Base-by-base conservation (phyloP, 2,113 vertebrate species). In the Sprattus sprattus region DNA sequence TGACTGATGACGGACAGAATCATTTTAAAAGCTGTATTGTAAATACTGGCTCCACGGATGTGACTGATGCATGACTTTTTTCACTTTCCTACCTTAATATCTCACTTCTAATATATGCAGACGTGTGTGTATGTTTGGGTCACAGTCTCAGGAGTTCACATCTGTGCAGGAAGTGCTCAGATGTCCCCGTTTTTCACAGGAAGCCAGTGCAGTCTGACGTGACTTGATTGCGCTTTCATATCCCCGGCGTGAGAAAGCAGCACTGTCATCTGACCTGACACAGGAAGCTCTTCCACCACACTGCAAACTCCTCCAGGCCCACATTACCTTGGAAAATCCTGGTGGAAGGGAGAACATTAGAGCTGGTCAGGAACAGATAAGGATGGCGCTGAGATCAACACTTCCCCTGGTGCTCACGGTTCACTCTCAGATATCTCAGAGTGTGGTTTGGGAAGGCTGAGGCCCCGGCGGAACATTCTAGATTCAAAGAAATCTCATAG, bases 241-340 rank as follows among this genome's bases (percentile, higher is more conserved):
- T n/a, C n/a, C n/a, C 44, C 32, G 20, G 67, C 67, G 11, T 75
- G 67, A 75, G 67, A 75, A 39, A 75, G 67, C 67, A 3, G n/a
- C 67, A 75, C 67, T 13, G 67, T 28, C 67, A 75, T 75, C 67
- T 75, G 67, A 75, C 67, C 67, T 28, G 28, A 11, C 10, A 75
- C 10, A 67, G 64, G 22, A 67, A 28, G n/a, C 8, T 57, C 10
- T 47, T 6, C 22, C 64, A 32, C 25, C 67, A 80, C 25, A 78
- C 80, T 8, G 80, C 83, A 64, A 45, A 45, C 39, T 7, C 86
- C 47, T 52, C 28, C 54, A 84, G 71, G 39, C 45, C 84, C 39
- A 28, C 25, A 46, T 86, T 20, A 80, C 80, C 45, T 39, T 18
- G 11, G 25, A 45, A 45, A 45, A 25, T 49, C 45, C 54, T 84